Evolutionary conservation across 2,113 vertebrate species (phyloP).

Genomic region (Sinocyclocheilus maitianheensis): DNA sequence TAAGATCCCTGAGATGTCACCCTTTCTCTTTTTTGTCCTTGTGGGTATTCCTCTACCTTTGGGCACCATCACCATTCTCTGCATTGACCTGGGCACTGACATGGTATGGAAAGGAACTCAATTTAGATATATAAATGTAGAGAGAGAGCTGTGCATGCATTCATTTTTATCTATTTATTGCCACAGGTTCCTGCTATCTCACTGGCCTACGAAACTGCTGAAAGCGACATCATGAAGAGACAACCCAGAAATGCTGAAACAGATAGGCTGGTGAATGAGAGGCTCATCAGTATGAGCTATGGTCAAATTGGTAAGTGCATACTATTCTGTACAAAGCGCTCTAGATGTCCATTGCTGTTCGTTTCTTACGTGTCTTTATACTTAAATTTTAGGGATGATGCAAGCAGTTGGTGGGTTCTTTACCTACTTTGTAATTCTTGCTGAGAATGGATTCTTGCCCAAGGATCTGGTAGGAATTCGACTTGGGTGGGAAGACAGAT

Average conservation of each 20-base stretch:
- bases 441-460: slow-evolving; percentile 84
- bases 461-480: slow-evolving; percentile 77
- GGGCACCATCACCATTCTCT: slow-evolving; percentile 92
- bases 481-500: slow-evolving; percentile 80
- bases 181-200: slow-evolving; percentile 90
- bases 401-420: slow-evolving; percentile 83
- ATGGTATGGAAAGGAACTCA: slow-evolving; percentile 77
- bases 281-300: slow-evolving; percentile 92
- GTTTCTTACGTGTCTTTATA: not conserved
- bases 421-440: slow-evolving; percentile 85
- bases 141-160: not conserved
- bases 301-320: slow-evolving; percentile 84
- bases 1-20: slow-evolving; percentile 93
- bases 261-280: slow-evolving; percentile 90
- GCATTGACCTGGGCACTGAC: slow-evolving; percentile 94
- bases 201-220: slow-evolving; percentile 89
- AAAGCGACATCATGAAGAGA: slow-evolving; percentile 97
- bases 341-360: not conserved
- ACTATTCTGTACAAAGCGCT: not conserved
- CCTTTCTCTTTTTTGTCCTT: slow-evolving; percentile 90
- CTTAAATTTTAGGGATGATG: slow-evolving; percentile 72
- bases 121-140: not conserved
- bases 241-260: slow-evolving; percentile 87
- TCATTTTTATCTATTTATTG: not conserved
- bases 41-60: slow-evolving; percentile 89